Evolutionary conservation across 2,113 vertebrate species (phyloP).

Genomic region (Eira barbara): DNA sequence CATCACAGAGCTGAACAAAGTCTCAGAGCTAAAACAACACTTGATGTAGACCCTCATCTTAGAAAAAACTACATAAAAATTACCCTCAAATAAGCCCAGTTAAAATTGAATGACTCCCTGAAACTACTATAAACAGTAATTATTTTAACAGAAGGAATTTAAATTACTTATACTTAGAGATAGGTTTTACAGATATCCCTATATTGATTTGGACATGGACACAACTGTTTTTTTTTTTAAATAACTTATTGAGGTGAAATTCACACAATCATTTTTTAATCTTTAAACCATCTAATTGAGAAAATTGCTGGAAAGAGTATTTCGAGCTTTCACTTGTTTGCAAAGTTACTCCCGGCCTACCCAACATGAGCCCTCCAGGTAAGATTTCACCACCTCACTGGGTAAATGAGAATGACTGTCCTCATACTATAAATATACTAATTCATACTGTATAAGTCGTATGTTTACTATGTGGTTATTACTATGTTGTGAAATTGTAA

Average conservation of each 20-base stretch:
- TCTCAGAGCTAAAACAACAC: neutral
- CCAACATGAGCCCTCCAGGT: neutral
- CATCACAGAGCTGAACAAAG: neutral
- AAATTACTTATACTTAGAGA: neutral
- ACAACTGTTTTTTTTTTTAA: neutral
- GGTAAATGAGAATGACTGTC: neutral
- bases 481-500: neutral
- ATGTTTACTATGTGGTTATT: slow-evolving; percentile 12
- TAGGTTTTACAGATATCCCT: neutral
- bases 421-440: neutral
- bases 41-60: neutral
- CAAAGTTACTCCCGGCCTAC: neutral
- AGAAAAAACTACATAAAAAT: slow-evolving; percentile 3
- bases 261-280: neutral
- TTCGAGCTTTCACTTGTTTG: neutral
- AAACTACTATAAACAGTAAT: neutral
- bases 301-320: neutral
- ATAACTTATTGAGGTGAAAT: neutral
- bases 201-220: neutral
- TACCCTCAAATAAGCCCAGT: neutral
- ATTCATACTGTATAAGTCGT: neutral
- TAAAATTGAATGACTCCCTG: neutral
- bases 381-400: neutral
- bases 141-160: neutral
- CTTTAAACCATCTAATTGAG: neutral